Evolutionary conservation across 2,797 vertebrate genomes (phyloP), one percentile per base, ranked within the genome.

Genomic region (Sebastes wilsoni): DNA sequence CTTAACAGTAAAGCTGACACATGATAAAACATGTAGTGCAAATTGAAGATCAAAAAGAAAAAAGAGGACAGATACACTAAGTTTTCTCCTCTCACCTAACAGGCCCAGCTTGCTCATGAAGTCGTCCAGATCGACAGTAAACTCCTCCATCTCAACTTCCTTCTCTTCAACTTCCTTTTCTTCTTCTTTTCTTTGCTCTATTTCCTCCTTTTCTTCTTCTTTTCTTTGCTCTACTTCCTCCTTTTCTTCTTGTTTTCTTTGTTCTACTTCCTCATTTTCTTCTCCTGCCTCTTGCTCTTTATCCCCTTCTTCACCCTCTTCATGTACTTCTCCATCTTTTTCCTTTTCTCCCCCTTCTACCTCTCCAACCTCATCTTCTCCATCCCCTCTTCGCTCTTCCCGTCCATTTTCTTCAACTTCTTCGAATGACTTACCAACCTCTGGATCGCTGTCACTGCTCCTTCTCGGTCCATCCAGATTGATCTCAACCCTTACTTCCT

Each of bases 61-160:
- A 22, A 5, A 20, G 4, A 46, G 6, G 10, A 30, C 66, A 42
- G 5, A 56, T 2, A 34, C 10, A 71, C 6, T 25, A 27, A 22
- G 10, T 32, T 46, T 52, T 75, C 18, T 72, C 9, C 14, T 59
- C 92, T 93, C 66, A 95, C 94, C 94, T 77, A 92, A 81, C 60
- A 95, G 78, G 55, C 90, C 92, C 46, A 94, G 14, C 38, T 92
- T 80, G 0, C 36, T 79, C 93, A 95, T 91, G 66, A 95, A 72
- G 52, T 74, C 6, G 59, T 95, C 94, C 80, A 95, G 78, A 87
- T 95, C 90, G 10, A 93, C 54, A 46, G 68, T 36, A 32, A 66
- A 58, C 28, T 49, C 69, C 27, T 81, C 81, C 1, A 4, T 16
- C 58, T 91, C 83, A 18, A 59, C 61, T 27, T 18, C 46, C 11